These are phyloP conservation scores for Nomada ferruginata DNA, from an alignment of 2,888 invertebrate species.

Conservation along the genomic window DNA sequence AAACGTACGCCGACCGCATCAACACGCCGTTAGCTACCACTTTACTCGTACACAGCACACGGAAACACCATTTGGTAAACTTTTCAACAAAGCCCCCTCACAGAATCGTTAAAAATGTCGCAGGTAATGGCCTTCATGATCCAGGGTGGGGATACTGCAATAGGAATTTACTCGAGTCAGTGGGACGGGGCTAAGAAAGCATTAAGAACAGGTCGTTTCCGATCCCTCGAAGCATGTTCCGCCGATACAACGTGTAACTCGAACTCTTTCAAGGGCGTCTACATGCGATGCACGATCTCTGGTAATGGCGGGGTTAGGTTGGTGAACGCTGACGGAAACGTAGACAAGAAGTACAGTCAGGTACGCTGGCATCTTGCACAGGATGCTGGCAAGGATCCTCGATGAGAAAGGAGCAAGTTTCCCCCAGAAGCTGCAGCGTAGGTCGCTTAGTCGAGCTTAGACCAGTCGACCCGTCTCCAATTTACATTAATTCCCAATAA, in stretches of 20 bases:
- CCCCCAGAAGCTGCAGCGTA: conserved; percentile 47
- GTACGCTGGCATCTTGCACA: conserved; percentile 1
- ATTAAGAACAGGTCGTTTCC: conserved; percentile 39
- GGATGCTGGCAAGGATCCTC: conserved; percentile 46
- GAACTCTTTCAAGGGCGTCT: conserved; percentile 45
- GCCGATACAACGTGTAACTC: conserved; percentile 36
- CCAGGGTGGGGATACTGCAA: conserved; percentile 10
- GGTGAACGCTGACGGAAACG: conserved; percentile 40
- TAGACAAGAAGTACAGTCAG: conserved; percentile 27
- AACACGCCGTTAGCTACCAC: neutral
- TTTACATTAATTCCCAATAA: conserved; percentile 79
- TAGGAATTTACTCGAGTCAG: conserved; percentile 41
- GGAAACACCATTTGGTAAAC: conserved; percentile 2
- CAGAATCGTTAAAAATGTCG: neutral
- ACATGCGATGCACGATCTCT: conserved; percentile 67
- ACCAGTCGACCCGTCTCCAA: conserved; percentile 68
- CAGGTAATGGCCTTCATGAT: conserved; percentile 25
- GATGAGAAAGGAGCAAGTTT: conserved; percentile 61
- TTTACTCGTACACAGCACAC: conserved; percentile 7
- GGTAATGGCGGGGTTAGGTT: conserved; percentile 56
- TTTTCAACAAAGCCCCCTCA: conserved; percentile 1
- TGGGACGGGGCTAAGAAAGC: conserved; percentile 17
- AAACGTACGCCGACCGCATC: neutral
- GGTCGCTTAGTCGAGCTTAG: conserved; percentile 70
- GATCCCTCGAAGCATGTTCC: conserved; percentile 23